Base-by-base conservation (phyloP, 2,797 vertebrate genomes). In the Gastrophryne carolinensis region DNA sequence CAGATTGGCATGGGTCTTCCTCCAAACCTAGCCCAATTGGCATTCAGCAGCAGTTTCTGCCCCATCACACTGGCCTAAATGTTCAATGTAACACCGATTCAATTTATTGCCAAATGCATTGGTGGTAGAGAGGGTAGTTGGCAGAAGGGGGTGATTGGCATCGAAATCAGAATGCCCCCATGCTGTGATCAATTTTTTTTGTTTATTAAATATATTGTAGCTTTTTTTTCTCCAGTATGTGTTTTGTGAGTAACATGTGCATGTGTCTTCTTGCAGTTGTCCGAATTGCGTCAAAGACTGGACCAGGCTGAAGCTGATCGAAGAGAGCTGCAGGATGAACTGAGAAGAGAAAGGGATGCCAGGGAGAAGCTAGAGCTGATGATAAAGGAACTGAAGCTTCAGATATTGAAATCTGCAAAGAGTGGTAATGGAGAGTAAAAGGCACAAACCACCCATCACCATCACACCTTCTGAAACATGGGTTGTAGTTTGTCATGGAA, bases 261-360 rank as follows among this genome's bases (percentile, higher is more conserved):
- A 11, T 70, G 24, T 53, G 68, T 79, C 35, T 57, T 75, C 10
- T 2, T 80, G 23, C 87, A 98, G 96, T 86, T 98, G 84, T 93
- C 92, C 19, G 96, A 97, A 82, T 79, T 98, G 79, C 92, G 93
- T 63, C 93, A 93, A 84, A 90, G 96, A 76, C 63, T 98, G 87
- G 95, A 97, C 82, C 93, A 90, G 0, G 96, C 96, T 0, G 96
- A 98, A 86, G 91, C 93, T 0, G 96, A 98, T 32, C 91, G 96
- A 19, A 92, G 93, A 85, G 96, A 98, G 80, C 93, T 98, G 75
- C 96, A 98, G 70, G 95, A 97, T 60, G 96, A 98, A 81, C 90
- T 98, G 83, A 90, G 93, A 47, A 86, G 90, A 81, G 97, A 98
- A 73, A 90, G 95, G 60, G 95, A 98, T 82, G 95, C 96, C 8